Base-by-base conservation (phyloP, 2,888 invertebrate genomes). In the Megaustenia siamemsis region DNA sequence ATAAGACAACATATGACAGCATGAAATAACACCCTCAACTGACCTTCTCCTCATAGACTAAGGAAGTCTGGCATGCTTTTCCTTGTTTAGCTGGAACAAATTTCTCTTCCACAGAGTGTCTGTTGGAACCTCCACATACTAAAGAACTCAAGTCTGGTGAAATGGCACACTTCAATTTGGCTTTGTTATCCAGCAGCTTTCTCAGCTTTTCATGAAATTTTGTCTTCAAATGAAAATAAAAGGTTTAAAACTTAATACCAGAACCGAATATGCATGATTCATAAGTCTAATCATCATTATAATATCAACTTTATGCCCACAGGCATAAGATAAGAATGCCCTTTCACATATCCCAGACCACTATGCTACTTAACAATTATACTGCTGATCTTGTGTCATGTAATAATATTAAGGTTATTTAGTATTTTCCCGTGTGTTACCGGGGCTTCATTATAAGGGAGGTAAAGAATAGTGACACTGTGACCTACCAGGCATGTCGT, bases 61-160 rank as follows among this genome's bases (percentile, higher is more conserved):
- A 90, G 40, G 91, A 87, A 0, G 91, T 91, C 86, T 93, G 92
- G 0, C 89, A 89, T 8, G 92, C 92, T 82, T 92, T 91, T 18
- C 89, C 84, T 60, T 92, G 92, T 43, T 90, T 88, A 79, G 88
- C 90, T 86, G 90, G 90, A 3, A 89, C 89, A 85, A 88, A 90
- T 82, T 89, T 90, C n/a, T 92, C 92, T 77, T 91, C 88, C 68
- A 89, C 49, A 10, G 87, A 83, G 12, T 21, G 53, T 56, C 63
- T 69, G 60, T 38, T 71, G 12, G n/a, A 56, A 1, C 38, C 40
- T 10, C 6, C 38, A 45, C 21, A 28, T 28, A 35, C 43, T 38
- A 28, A 21, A 3, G 38, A 10, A 43, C 28, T 81, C 0, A 15
- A 3, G 12, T 77, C 77, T 38, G 49, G 21, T 4, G 60, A n/a